Base-by-base conservation (phyloP, 2,888 invertebrate genomes). In the Pelosia muscerda region DNA sequence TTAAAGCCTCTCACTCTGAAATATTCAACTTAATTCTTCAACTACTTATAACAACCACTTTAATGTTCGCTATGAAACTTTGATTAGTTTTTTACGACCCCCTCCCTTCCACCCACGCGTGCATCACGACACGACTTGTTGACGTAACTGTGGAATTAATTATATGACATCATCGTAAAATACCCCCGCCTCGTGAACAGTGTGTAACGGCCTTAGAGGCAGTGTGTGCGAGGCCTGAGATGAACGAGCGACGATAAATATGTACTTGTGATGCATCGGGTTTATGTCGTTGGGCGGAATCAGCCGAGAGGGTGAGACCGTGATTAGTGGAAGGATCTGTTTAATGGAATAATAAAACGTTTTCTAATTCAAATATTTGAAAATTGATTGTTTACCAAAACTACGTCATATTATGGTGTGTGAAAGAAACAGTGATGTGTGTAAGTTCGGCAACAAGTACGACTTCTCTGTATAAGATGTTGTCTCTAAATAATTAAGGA, bases 71-170 rank as follows among this genome's bases (percentile, higher is more conserved):
- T 76, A 78, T 80, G 73, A 84, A 83, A 81, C 65, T 80, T 81
- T 77, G 75, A 83, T 84, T 79, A 81, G 71, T 31, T 75, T 81
- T 84, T 83, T 82, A 84, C 72, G 85, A 78, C 54, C 49, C 59
- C 11, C 38, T 4, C 38, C 65, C 57, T 34, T n/a, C 34, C 28
- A 26, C 3, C 63, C 25, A 25, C 34, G 58, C 71, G 55, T 67
- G 69, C 65, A 64, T 65, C 66, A 72, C 59, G 66, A 69, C 42
- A 67, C 31, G 63, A 53, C 54, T 68, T 63, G 69, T 73, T 69
- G 65, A 65, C 64, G 57, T 66, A 68, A 81, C 65, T 55, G 72
- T 66, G 63, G 64, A 73, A 79, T 75, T 78, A 82, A 82, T 78
- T 74, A 73, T 74, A 64, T 42, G 34, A 67, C 63, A 67, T 71